Evolutionary conservation across 1,140 invertebrate genomes (phyloP).

Genomic region (Drosophila auraria): DNA sequence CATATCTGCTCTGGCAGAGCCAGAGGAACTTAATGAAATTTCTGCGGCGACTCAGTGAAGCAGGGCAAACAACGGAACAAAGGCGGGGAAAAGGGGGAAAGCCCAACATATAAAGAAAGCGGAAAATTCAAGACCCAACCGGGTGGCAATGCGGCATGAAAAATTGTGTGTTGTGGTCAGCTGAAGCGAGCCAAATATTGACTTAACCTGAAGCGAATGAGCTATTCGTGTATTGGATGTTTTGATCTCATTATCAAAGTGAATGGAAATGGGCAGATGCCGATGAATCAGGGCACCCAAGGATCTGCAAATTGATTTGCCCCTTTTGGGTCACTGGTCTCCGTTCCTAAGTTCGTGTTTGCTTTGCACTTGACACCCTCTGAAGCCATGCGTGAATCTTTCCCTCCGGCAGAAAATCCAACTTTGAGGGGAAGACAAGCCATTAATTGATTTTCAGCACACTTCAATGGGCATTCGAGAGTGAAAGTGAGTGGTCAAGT

Average conservation of each 20-base stretch:
- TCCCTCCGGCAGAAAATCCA: conserved; percentile 42
- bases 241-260: conserved; percentile 77
- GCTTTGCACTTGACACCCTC: conserved; percentile 76
- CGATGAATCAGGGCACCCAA: conserved; percentile 32
- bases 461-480: conserved; percentile 58
- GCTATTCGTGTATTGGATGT: conserved; percentile 55
- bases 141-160: conserved; percentile 74
- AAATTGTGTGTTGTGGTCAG: conserved; percentile 77
- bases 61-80: conserved; percentile 66
- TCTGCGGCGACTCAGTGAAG: conserved; percentile 67
- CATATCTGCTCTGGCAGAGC: conserved; percentile 63
- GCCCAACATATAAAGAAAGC: neutral
- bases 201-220: conserved; percentile 57
- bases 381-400: conserved; percentile 77
- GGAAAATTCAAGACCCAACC: conserved; percentile 23
- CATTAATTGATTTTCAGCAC: conserved; percentile 74
- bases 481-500: conserved; percentile 25
- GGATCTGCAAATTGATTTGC: conserved; percentile 67
- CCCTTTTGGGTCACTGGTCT: conserved; percentile 50
- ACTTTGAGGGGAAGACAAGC: conserved; percentile 63
- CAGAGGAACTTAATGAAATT: conserved; percentile 77
- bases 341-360: conserved; percentile 42
- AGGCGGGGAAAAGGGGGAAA: conserved; percentile 1
- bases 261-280: conserved; percentile 27
- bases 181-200: conserved; percentile 72